Conservation (phyloP, 1,140 invertebrate genomes). For the Oscheius sp. region DNA sequence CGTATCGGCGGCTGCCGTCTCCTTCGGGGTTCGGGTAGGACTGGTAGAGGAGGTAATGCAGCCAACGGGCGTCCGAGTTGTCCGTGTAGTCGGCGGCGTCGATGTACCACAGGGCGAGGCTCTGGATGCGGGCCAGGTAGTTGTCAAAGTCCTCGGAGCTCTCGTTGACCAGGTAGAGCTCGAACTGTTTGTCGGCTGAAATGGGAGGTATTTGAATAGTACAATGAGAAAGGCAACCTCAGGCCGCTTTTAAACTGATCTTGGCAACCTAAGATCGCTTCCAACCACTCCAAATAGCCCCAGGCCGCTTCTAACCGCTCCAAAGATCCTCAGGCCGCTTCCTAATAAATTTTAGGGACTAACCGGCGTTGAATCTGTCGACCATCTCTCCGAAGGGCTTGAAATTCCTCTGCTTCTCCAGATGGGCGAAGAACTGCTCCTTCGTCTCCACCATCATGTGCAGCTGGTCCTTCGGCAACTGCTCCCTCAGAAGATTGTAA, state of each 20-base stretch:
- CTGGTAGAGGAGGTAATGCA: conserved; percentile 79
- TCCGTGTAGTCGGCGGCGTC: conserved; percentile 85
- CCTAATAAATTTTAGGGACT: no score
- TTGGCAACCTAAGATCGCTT: no score
- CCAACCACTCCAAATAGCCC: no score
- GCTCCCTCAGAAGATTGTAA: conserved; percentile 69
- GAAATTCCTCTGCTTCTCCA: conserved; percentile 72
- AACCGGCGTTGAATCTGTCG: conserved; percentile 63
- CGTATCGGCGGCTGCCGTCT: conserved; percentile 65
- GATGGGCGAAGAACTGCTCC: conserved; percentile 71
- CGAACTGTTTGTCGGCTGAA: conserved; percentile 67
- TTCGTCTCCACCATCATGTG: conserved; percentile 66
- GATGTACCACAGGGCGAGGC: conserved; percentile 89
- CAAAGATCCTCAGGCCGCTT: no score
- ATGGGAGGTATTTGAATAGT: no score
- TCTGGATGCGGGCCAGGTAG: conserved; percentile 81
- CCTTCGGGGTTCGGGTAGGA: neutral
- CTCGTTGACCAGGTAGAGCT: conserved; percentile 76
- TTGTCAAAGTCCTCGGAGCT: conserved; percentile 72
- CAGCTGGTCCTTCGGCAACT: conserved; percentile 66
- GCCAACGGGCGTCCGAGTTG: conserved; percentile 85
- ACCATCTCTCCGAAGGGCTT: conserved; percentile 72
- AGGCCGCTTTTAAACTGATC: no score
- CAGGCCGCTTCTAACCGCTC: no score
- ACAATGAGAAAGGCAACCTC: no score